Evolutionary conservation across 1,140 invertebrate genomes (phyloP).

Genomic region (Drosophila funebris): DNA sequence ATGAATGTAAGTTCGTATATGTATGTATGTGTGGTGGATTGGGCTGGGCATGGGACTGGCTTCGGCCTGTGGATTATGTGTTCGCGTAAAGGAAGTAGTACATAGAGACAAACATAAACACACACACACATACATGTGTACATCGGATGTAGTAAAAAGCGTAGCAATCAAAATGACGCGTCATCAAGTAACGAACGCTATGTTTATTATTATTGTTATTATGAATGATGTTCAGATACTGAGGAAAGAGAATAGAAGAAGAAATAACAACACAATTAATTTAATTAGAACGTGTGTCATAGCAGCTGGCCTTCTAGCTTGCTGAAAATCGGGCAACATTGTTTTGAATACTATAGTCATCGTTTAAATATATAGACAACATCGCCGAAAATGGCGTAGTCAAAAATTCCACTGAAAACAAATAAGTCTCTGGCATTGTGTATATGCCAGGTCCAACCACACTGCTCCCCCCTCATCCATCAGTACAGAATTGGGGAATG

Average conservation of each 20-base stretch:
- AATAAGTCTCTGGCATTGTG: slow-evolving; percentile 46
- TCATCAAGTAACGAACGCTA: slow-evolving; percentile 49
- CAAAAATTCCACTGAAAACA: slow-evolving; percentile 62
- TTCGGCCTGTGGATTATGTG: slow-evolving; percentile 35
- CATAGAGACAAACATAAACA: slow-evolving; percentile 8
- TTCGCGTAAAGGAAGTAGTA: slow-evolving; percentile 71
- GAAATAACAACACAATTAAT: slow-evolving; percentile 35
- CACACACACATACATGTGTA: neutral
- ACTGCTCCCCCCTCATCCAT: neutral
- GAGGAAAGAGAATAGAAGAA: neutral
- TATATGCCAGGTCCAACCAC: neutral
- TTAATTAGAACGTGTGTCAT: slow-evolving; percentile 53
- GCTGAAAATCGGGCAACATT: slow-evolving; percentile 37
- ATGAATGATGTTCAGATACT: slow-evolving; percentile 41
- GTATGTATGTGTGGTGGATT: slow-evolving; percentile 5
- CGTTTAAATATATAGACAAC: slow-evolving; percentile 40
- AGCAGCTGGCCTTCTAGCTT: slow-evolving; percentile 59
- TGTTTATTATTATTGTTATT: slow-evolving; percentile 30
- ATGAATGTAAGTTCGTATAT: slow-evolving; percentile 26
- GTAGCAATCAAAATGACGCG: slow-evolving; percentile 40
- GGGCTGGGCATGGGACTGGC: slow-evolving; percentile 19
- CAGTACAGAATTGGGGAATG: slow-evolving; percentile 44
- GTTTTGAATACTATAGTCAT: slow-evolving; percentile 55
- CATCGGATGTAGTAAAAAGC: slow-evolving; percentile 38
- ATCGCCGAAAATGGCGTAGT: slow-evolving; percentile 58